These are phyloP conservation scores for Cryptotermes secundus DNA, from an alignment of 1,140 invertebrate species.

Conservation along the genomic window DNA sequence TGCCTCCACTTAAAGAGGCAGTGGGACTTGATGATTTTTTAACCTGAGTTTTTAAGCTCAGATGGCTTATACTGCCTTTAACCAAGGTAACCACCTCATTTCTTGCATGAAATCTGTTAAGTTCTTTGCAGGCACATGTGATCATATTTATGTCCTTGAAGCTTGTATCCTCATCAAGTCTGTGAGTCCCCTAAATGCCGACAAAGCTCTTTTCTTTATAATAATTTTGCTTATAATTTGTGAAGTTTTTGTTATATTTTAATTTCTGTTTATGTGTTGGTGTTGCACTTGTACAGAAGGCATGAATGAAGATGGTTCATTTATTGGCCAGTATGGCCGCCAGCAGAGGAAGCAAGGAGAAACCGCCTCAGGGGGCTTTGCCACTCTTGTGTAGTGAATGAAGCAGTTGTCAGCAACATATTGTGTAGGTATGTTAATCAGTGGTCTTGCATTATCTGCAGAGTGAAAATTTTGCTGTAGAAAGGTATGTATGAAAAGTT, in stretches of 20 bases:
- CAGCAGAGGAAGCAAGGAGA: constrained; percentile 66
- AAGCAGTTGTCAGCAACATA: not conserved
- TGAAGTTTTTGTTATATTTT: constrained; percentile 38
- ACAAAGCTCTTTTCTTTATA: constrained; percentile 21
- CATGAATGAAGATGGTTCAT: constrained; percentile 98
- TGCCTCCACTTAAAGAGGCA: too few species aligned
- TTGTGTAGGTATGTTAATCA: constrained; percentile 37
- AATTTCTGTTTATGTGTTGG: constrained; percentile 32
- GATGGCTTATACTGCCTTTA: too few species aligned
- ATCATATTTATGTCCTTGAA: too few species aligned
- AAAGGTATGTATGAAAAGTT: too few species aligned
- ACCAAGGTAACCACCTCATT: too few species aligned
- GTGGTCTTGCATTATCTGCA: too few species aligned
- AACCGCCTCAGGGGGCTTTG: constrained; percentile 75
- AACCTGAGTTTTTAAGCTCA: too few species aligned
- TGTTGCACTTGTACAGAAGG: constrained; percentile 56
- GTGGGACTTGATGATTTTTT: too few species aligned
- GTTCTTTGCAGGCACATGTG: too few species aligned
- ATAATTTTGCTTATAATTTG: constrained; percentile 36
- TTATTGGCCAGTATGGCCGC: constrained; percentile 93
- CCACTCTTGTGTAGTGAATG: constrained; percentile 64
- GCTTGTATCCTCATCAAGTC: not conserved
- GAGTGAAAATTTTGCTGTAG: too few species aligned
- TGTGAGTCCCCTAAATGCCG: not conserved
- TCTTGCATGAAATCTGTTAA: too few species aligned